phyloP scores from a whole-genome alignment of 2,113 vertebrate genomes.

The Columba livia region DNA sequence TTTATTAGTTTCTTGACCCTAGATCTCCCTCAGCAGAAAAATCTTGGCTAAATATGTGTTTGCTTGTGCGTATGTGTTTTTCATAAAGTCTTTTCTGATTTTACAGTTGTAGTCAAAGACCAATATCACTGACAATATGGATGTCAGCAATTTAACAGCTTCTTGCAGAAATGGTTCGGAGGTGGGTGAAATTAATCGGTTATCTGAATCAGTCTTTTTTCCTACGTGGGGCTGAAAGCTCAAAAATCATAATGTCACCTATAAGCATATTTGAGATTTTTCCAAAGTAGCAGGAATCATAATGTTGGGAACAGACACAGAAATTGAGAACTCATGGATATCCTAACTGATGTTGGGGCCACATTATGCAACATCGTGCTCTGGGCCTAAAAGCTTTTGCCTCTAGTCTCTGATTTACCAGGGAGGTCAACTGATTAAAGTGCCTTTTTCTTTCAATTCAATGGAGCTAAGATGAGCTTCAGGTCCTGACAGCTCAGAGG shows the following conservation, averaged over 20 bases:
- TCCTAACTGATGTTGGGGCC: too few species aligned
- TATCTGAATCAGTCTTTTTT: neutral
- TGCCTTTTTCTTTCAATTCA: neutral
- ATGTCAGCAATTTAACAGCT: neutral
- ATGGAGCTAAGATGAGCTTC: neutral
- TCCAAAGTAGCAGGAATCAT: neutral
- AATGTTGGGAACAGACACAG: neutral
- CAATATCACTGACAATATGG: neutral
- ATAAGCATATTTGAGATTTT: neutral
- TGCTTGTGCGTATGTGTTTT: neutral
- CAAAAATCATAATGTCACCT: neutral
- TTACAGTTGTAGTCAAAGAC: neutral
- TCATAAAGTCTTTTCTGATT: neutral
- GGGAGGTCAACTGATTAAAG: neutral
- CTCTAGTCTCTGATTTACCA: neutral
- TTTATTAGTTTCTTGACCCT: neutral
- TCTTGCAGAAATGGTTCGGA: neutral
- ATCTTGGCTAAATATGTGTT: neutral
- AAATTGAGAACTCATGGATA: neutral
- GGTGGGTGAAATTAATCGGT: neutral
- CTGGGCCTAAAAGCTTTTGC: neutral
- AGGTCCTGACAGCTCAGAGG: neutral
- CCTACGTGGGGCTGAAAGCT: neutral
- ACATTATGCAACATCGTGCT: rapidly evolving
- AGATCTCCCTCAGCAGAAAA: neutral